These are phyloP conservation scores for Sarcophilus harrisii DNA, from an alignment of 2,797 vertebrate species.

Conservation along the genomic window DNA sequence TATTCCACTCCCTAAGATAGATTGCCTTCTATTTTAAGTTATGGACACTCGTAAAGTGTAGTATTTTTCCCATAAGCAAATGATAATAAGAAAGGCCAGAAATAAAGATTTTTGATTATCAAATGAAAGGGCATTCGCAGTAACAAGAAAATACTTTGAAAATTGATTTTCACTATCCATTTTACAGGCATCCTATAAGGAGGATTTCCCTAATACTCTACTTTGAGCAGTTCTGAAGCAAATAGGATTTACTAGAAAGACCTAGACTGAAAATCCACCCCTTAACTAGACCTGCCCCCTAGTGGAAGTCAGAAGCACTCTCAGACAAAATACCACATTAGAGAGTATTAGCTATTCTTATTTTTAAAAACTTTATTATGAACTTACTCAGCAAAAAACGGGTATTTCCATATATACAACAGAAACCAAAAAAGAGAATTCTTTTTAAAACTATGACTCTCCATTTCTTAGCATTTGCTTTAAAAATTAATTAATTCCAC, in stretches of 20 bases:
- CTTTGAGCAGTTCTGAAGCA: conserved; percentile 36
- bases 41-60: not conserved
- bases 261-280: conserved; percentile 14
- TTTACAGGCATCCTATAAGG: not conserved
- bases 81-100: conserved; percentile 31
- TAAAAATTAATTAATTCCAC: not conserved
- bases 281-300: conserved; percentile 76
- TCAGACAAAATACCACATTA: not conserved
- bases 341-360: not conserved
- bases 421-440: not conserved
- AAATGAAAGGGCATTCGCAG: conserved; percentile 16
- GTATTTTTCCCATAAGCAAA: conserved; percentile 4
- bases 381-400: not conserved
- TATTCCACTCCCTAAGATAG: not conserved
- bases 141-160: conserved; percentile 1
- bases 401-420: not conserved
- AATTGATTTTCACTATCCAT: not conserved
- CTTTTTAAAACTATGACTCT: not conserved
- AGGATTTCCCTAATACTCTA: not conserved
- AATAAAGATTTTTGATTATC: conserved; percentile 26
- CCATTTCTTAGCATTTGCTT: not conserved
- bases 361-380: not conserved
- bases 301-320: conserved; percentile 73
- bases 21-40: not conserved
- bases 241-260: conserved; percentile 21